Evolutionary conservation across 2,888 invertebrate species (phyloP).

Genomic region (Drosophila helvetica): DNA sequence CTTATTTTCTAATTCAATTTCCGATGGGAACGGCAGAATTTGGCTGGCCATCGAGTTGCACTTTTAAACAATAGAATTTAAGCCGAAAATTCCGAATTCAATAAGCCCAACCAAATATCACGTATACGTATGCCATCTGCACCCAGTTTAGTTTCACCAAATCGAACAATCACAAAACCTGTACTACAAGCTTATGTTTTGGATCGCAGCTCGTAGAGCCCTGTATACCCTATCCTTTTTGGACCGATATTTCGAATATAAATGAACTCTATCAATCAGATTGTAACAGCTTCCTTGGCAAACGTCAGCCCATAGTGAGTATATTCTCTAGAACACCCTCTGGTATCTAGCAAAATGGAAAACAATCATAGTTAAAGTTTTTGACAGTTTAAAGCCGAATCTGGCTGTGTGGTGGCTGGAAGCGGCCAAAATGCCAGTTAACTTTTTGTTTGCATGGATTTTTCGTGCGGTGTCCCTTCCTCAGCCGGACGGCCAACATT

Average conservation of each 20-base stretch:
- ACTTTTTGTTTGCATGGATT: conserved; percentile 54
- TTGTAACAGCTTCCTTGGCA: not conserved
- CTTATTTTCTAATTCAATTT: conserved; percentile 22
- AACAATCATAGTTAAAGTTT: conserved; percentile 45
- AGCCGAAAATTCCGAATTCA: conserved; percentile 23
- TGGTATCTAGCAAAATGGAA: conserved; percentile 1
- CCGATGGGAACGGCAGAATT: not conserved
- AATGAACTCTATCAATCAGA: not conserved
- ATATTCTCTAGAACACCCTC: not conserved
- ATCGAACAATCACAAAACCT: not conserved
- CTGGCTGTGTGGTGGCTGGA: conserved; percentile 12
- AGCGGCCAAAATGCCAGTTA: conserved; percentile 53
- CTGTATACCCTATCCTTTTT: not conserved
- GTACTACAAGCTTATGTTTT: not conserved
- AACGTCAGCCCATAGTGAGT: not conserved
- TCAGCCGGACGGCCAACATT: conserved; percentile 46
- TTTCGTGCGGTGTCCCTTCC: conserved; percentile 13
- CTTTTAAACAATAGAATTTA: conserved; percentile 19
- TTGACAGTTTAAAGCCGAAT: conserved; percentile 47
- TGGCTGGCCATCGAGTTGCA: not conserved
- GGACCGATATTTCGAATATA: no score
- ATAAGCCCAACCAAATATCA: conserved; percentile 31
- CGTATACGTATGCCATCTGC: conserved; percentile 5
- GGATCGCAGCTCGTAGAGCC: not conserved
- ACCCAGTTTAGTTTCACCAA: not conserved